Percentiles rank a stretch among this genome's conserved stretches.
Conservation (phyloP, 1,140 invertebrate genomes). For the Nylanderia fulva region DNA sequence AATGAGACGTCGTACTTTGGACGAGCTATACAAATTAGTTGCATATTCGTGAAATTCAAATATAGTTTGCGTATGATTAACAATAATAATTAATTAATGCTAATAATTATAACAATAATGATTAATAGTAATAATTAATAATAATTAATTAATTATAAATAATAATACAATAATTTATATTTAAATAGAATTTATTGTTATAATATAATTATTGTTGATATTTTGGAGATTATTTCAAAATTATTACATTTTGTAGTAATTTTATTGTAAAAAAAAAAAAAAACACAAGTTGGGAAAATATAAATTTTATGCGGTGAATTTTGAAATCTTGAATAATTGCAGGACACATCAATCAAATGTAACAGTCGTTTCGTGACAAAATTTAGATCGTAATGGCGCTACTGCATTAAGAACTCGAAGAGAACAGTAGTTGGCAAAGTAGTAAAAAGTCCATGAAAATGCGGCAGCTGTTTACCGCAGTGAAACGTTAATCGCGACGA, state of each 20-base stretch:
- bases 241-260: background rate
- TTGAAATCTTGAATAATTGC: background rate
- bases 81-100: background rate
- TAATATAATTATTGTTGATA: background rate
- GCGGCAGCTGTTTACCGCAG: constrained; percentile 61
- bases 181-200: no score
- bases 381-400: constrained; percentile 43
- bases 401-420: constrained; percentile 47
- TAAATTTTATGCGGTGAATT: background rate
- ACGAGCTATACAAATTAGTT: background rate
- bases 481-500: constrained; percentile 58
- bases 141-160: background rate
- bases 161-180: no score
- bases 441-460: constrained; percentile 53
- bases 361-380: constrained; percentile 48
- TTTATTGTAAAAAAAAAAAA: background rate
- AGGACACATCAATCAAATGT: constrained; percentile 19
- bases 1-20: constrained; percentile 12
- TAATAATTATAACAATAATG: background rate
- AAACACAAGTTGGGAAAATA: background rate
- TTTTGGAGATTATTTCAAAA: background rate
- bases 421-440: constrained; percentile 45
- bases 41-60: background rate
- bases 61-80: constrained; percentile 5
- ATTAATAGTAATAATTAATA: background rate